Base-by-base conservation (phyloP, 2,888 invertebrate genomes). In the Dendrolimus pini region DNA sequence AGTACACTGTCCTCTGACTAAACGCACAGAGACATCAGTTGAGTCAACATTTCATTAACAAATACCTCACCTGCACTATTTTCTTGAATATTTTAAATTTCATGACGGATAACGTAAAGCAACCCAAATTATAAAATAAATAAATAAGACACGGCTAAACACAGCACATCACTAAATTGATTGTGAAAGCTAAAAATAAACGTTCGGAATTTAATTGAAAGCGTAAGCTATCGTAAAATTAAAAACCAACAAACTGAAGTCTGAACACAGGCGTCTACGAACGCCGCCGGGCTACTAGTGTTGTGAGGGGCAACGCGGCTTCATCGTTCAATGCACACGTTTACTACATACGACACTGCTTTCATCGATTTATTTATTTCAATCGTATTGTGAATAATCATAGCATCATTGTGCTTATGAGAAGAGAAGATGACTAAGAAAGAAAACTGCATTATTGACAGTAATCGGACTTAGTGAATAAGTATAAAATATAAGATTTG, bases 41-140 rank as follows among this genome's bases (percentile, higher is more conserved):
- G 71, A 69, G 59, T 65, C 65, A 75, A 79, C 66, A 72, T 57
- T 57, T 61, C 63, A 62, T 54, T 14, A 57, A 55, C 57, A 57
- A 54, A 56, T 61, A 56, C 68, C 81, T 67, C 68, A 89, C 88
- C 86, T 83, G 85, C 61, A 75, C 73, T 60, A 72, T 74, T 66
- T 87, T 88, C 82, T 87, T 89, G 70, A 89, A 85, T 67, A 89
- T 71, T 71, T 83, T 89, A 67, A 89, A 89, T 77, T 89, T 89
- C 89, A 89, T 88, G 41, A 58, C 61, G 18, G 47, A 53, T 9
- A 52, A 57, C 55, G 14, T 54, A 47, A 56, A 55, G 41, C 55
- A 60, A 58, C 30, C 30, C 30, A 30, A 30, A 3, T 18, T 54
- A 60, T 56, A 56, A 54, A 56, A 53, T 56, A 54, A 56, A 54